Percentiles rank a stretch among this genome's conserved stretches.
Conservation (phyloP, 1,140 invertebrate species). For the Cyphomyrmex costatus region DNA sequence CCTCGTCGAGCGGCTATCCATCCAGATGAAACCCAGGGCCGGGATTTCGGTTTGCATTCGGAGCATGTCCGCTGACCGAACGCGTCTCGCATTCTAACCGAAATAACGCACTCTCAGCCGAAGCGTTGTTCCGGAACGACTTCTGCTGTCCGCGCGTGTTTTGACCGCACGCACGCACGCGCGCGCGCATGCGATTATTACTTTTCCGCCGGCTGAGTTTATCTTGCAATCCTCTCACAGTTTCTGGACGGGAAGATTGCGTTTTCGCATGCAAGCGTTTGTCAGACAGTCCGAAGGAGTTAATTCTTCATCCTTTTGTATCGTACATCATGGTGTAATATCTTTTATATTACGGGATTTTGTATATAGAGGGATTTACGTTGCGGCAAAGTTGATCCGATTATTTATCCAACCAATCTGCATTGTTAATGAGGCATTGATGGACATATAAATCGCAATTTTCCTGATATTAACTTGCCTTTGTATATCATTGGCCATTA, state of each 20-base stretch:
- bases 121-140: constrained; percentile 58
- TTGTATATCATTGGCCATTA: neutral
- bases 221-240: neutral
- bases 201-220: constrained; percentile 46
- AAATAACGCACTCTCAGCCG: constrained; percentile 48
- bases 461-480: neutral
- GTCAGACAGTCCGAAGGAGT: neutral
- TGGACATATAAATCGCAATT: neutral
- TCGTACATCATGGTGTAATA: neutral
- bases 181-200: constrained; percentile 61
- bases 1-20: constrained; percentile 25
- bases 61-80: constrained; percentile 67
- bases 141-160: constrained; percentile 30
- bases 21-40: constrained; percentile 37
- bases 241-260: neutral
- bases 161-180: constrained; percentile 3
- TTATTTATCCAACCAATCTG: constrained; percentile 21
- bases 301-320: neutral
- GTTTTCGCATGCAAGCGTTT: neutral
- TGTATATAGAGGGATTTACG: neutral
- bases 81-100: constrained; percentile 72
- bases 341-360: neutral
- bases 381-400: neutral
- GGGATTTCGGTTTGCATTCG: constrained; percentile 73
- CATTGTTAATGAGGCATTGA: constrained; percentile 1